Base-by-base conservation (phyloP, 2,113 vertebrate genomes). In the Pristiophorus japonicus region DNA sequence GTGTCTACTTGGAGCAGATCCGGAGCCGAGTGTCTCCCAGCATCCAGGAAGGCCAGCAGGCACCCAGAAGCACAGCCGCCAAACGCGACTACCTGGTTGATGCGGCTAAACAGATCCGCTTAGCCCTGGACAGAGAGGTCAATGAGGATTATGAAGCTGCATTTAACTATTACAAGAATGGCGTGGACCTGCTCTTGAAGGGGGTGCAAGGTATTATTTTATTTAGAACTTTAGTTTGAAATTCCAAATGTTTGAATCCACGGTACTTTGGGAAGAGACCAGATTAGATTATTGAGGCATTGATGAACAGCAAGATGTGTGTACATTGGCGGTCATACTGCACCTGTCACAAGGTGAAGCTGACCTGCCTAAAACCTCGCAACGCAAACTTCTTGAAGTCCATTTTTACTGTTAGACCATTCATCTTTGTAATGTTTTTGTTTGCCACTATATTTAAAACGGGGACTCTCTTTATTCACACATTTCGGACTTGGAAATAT, bases 131-230 rank as follows among this genome's bases (percentile, higher is more conserved):
- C 97, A 97, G 98, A 0, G 99, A 99, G 55, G 98, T 99, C 95
- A 98, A 98, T 7, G 99, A 99, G 96, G 99, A 99, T 97, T 99
- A 99, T 0, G 98, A 99, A 96, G 99, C 99, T 1, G 98, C 99
- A 87, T 99, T 99, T 97, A 99, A 98, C 96, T 98, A 99, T 97
- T 99, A 99, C 96, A 99, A 99, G 97, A 99, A 99, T 0, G 98
- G 99, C 0, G 99, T 99, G 96, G 99, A 99, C 22, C 96, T 99
- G 95, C 98, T 99, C 96, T 98, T 99, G 34, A 98, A 98, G 0
- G 99, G 99, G 2, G 98, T 99, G 91, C 98, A 99, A 47, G 98
- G 98, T 98, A 96, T 95, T 18, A 34, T 34, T 94, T 94, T 63
- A 67, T 38, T 75, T 95, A 51, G 94, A 51, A 14, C 67, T 55